phyloP scores from a whole-genome alignment of 2,888 invertebrate genomes.

The Entomobrya multifasciata region DNA sequence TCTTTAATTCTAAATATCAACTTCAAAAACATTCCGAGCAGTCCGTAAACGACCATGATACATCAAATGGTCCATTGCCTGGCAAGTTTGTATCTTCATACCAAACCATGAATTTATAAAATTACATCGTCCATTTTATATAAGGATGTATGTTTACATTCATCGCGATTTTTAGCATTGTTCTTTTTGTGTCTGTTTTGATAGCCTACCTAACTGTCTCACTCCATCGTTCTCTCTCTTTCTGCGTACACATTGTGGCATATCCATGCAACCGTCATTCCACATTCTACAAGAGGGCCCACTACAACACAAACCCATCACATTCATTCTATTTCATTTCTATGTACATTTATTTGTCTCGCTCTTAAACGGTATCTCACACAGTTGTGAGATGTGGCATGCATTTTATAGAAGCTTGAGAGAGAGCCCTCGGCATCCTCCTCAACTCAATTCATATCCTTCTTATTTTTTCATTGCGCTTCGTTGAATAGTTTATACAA shows the following conservation, averaged over 20 bases:
- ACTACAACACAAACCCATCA: neutral
- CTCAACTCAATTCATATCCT: conserved; percentile 34
- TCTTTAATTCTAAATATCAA: conserved; percentile 32
- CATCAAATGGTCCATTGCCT: conserved; percentile 63
- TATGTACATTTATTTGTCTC: conserved; percentile 34
- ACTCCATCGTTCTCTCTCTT: too few relatives aligned
- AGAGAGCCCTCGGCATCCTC: conserved; percentile 48
- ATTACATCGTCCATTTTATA: conserved; percentile 15
- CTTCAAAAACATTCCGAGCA: conserved; percentile 10
- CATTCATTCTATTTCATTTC: conserved; percentile 49
- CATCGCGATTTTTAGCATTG: conserved; percentile 17
- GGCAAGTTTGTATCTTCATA: conserved; percentile 21
- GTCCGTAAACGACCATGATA: conserved; percentile 48
- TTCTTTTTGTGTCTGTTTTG: conserved; percentile 40
- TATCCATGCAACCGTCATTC: conserved; percentile 8
- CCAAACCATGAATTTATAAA: too few relatives aligned
- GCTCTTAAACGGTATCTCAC: too few relatives aligned
- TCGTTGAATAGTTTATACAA: conserved; percentile 20
- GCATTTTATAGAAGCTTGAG: conserved; percentile 37
- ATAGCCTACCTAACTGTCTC: conserved; percentile 4
- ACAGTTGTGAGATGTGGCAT: too few relatives aligned
- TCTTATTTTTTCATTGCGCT: conserved; percentile 36
- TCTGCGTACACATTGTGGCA: too few relatives aligned
- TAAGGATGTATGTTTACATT: neutral
- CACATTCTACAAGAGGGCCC: neutral